Evolutionary conservation across 2,888 invertebrate genomes (phyloP).

Genomic region (Agrotis ipsilon): DNA sequence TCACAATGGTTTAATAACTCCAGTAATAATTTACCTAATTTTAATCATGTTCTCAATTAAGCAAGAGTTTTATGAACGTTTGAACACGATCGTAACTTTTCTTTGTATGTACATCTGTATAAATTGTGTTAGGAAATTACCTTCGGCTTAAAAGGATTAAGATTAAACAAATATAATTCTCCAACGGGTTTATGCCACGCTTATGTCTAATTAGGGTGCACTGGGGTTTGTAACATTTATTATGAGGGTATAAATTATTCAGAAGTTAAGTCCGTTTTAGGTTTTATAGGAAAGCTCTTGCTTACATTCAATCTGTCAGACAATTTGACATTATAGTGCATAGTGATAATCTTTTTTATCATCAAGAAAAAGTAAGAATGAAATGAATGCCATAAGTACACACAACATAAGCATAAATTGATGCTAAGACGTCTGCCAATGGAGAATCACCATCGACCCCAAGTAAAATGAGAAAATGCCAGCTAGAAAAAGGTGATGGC

Average conservation of each 20-base stretch:
- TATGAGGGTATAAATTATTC: slow-evolving; percentile 49
- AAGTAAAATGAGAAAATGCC: too few relatives aligned
- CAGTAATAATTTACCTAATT: slow-evolving; percentile 11
- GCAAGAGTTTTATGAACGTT: slow-evolving; percentile 33
- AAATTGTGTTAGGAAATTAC: slow-evolving; percentile 50
- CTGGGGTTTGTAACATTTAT: slow-evolving; percentile 28
- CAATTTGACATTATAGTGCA: not conserved
- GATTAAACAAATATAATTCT: slow-evolving; percentile 35
- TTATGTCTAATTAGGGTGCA: slow-evolving; percentile 54
- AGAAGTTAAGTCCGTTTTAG: slow-evolving; percentile 16
- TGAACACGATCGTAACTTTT: slow-evolving; percentile 33
- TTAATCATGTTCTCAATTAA: slow-evolving; percentile 27
- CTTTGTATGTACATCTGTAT: slow-evolving; percentile 23
- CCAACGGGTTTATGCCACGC: slow-evolving; percentile 44
- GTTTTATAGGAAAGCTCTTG: slow-evolving; percentile 9
- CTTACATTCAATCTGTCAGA: not conserved
- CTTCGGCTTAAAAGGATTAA: slow-evolving; percentile 47
- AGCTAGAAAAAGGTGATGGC: too few relatives aligned
- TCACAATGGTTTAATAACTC: not conserved
- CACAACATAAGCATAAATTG: too few relatives aligned
- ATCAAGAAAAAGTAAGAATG: too few relatives aligned
- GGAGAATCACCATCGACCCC: too few relatives aligned
- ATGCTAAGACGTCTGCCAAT: too few relatives aligned
- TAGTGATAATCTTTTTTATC: too few relatives aligned
- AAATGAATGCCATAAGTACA: too few relatives aligned